Evolutionary conservation across 2,113 vertebrate species (phyloP).

Genomic region (Poeciliopsis retropinna): DNA sequence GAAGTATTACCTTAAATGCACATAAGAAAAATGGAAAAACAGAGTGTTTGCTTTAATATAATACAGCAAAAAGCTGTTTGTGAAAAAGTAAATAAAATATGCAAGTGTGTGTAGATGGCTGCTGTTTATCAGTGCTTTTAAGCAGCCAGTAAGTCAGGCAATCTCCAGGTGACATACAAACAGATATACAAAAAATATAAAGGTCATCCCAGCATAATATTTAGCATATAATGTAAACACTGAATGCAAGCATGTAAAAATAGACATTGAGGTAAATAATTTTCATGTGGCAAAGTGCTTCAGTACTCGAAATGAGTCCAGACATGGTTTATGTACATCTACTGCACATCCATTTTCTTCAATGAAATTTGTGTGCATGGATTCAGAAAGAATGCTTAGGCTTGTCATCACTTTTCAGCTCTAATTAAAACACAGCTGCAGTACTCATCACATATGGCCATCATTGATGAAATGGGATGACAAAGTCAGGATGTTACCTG

Average conservation of each 20-base stretch:
- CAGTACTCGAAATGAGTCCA: no score
- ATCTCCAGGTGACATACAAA: not conserved
- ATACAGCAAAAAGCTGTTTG: constrained; percentile 30
- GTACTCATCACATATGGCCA: constrained; percentile 62
- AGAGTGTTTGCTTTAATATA: constrained; percentile 31
- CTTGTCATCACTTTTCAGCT: not conserved
- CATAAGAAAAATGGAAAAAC: constrained; percentile 16
- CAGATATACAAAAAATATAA: not conserved
- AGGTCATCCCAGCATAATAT: not conserved
- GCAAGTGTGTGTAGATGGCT: constrained; percentile 8
- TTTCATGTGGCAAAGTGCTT: no score
- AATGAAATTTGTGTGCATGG: not conserved
- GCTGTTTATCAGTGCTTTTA: not conserved
- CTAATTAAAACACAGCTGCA: constrained; percentile 9
- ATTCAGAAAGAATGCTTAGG: not conserved
- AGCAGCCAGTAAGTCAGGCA: not conserved
- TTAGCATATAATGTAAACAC: not conserved
- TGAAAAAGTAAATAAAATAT: constrained; percentile 9
- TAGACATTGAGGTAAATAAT: not conserved
- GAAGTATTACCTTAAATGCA: constrained; percentile 28
- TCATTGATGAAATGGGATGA: constrained; percentile 33
- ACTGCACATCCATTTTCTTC: no score
- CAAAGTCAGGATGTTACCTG: constrained; percentile 71
- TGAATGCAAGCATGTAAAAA: not conserved
- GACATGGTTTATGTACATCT: no score